Conservation (phyloP, 2,113 vertebrate species). For the Sinocyclocheilus rhinocerous region DNA sequence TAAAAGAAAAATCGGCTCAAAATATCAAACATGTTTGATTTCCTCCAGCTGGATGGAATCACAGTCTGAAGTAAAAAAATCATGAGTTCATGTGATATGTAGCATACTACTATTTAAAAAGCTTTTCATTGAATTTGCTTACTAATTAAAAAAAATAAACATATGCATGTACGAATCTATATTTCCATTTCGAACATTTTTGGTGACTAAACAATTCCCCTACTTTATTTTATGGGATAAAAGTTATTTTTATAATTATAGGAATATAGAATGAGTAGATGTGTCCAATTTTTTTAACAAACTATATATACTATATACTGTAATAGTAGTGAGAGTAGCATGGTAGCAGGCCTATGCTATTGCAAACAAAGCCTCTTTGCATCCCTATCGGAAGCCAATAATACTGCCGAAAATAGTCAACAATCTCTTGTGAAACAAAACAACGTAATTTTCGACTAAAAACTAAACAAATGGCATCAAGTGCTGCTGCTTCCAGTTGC, state of each 20-base stretch:
- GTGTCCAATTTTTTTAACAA: not conserved
- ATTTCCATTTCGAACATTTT: not conserved
- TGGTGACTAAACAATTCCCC: not conserved
- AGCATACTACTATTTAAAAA: too few relatives aligned
- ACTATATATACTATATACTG: not conserved
- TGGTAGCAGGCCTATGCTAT: not conserved
- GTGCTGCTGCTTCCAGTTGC: constrained; percentile 13
- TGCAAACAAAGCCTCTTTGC: not conserved
- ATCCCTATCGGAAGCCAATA: not conserved
- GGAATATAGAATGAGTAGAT: not conserved
- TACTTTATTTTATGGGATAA: not conserved
- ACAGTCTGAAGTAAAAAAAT: too few relatives aligned
- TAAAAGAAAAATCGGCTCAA: too few relatives aligned
- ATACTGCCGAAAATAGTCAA: not conserved
- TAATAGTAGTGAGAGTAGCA: not conserved
- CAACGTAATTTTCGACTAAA: not conserved
- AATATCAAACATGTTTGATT: too few relatives aligned
- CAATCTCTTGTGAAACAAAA: not conserved
- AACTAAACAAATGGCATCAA: not conserved
- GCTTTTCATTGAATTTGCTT: too few relatives aligned
- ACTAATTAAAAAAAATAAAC: too few relatives aligned
- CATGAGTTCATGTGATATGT: not conserved
- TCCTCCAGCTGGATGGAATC: too few relatives aligned
- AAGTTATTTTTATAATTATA: not conserved
- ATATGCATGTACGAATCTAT: not conserved